Conservation (phyloP, 2,113 vertebrate genomes). For the Sprattus sprattus region DNA sequence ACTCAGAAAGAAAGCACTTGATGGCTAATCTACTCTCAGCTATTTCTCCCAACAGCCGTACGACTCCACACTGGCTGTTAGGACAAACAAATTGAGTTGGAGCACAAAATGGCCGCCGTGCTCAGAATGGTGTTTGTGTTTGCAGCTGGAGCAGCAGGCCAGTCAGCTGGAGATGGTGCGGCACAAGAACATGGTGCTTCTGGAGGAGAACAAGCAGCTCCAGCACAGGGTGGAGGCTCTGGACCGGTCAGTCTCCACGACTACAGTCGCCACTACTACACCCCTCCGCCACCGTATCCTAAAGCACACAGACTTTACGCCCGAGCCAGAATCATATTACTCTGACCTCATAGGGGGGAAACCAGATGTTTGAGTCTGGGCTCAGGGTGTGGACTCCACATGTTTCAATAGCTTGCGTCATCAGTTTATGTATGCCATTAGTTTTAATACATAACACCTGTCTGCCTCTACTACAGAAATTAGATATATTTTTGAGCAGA, state of each 20-base stretch:
- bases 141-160: slow-evolving; percentile 86
- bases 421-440: neutral
- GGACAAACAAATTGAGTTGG: neutral
- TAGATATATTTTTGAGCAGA: neutral
- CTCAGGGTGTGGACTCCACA: neutral
- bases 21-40: neutral
- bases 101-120: neutral
- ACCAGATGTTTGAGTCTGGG: neutral
- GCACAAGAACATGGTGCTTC: slow-evolving; percentile 80
- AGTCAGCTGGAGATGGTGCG: slow-evolving; percentile 82
- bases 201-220: slow-evolving; percentile 88
- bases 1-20: neutral
- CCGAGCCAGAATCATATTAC: neutral
- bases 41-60: neutral
- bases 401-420: slow-evolving; percentile 8
- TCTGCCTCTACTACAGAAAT: neutral
- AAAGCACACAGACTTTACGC: neutral
- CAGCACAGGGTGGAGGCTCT: slow-evolving; percentile 81
- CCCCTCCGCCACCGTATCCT: neutral
- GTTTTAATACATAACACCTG: neutral
- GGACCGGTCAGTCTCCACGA: slow-evolving; percentile 80
- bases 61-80: neutral
- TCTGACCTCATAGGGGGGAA: neutral
- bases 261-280: neutral
- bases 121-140: slow-evolving; percentile 10